Evolutionary conservation across 1,140 invertebrate genomes (phyloP).

Genomic region (Nylanderia fulva): DNA sequence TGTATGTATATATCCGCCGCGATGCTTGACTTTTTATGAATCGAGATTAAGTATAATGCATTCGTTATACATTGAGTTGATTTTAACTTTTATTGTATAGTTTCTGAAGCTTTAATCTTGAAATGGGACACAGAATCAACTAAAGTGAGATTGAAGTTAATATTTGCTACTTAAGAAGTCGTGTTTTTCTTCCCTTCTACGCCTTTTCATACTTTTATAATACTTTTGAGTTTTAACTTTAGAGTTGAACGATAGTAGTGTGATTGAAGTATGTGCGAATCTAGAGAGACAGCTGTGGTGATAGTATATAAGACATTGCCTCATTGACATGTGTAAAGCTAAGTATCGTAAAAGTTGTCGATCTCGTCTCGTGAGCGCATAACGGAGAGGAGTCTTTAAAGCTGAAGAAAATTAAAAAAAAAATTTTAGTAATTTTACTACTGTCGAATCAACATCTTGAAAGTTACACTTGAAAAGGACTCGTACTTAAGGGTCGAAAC

Average conservation of each 20-base stretch:
- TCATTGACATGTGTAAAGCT: conserved; percentile 2
- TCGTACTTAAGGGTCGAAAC: no score
- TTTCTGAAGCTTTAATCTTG: not conserved
- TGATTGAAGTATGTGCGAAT: conserved; percentile 22
- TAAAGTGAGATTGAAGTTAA: conserved; percentile 34
- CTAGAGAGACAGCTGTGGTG: not conserved
- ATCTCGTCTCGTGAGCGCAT: not conserved
- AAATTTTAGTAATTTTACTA: no score
- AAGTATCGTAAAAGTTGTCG: conserved; percentile 28
- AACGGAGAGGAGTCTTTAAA: not conserved
- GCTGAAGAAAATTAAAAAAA: no score
- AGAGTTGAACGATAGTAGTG: not conserved
- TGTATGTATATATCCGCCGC: no score
- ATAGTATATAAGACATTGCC: not conserved
- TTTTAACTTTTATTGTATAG: conserved; percentile 5
- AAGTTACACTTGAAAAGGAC: no score
- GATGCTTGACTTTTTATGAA: not conserved
- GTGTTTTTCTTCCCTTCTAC: not conserved
- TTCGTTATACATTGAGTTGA: not conserved
- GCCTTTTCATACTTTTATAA: not conserved
- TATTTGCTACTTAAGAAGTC: conserved; percentile 17
- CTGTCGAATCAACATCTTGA: no score
- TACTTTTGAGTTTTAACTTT: conserved; percentile 1
- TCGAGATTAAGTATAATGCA: not conserved
- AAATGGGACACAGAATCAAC: not conserved